Conservation (phyloP, 2,888 invertebrate genomes). For the Cataglyphis livida region DNA sequence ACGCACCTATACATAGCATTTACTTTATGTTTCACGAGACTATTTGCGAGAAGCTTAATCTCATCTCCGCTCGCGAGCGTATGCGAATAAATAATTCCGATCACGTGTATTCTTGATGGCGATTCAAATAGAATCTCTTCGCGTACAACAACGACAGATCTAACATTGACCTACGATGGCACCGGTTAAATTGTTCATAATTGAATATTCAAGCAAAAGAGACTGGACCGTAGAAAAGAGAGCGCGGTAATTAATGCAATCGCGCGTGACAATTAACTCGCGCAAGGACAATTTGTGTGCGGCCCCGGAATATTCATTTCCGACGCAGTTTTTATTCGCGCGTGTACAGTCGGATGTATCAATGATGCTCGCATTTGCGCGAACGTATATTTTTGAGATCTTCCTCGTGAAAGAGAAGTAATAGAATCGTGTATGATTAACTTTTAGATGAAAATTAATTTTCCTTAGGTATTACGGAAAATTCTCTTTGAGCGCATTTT, state of each 20-base stretch:
- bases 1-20: background rate
- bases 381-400: background rate
- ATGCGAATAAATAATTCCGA: constrained; percentile 31
- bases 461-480: background rate
- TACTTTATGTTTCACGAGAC: background rate
- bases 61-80: background rate
- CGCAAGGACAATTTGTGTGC: constrained; percentile 48
- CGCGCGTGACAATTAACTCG: constrained; percentile 32
- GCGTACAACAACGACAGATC: constrained; percentile 19
- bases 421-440: background rate
- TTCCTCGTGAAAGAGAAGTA: background rate
- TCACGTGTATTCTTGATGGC: constrained; percentile 25
- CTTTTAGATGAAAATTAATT: background rate
- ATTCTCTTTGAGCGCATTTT: background rate
- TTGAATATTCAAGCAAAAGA: constrained; percentile 23
- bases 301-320: constrained; percentile 47
- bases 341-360: constrained; percentile 3
- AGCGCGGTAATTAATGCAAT: constrained; percentile 41
- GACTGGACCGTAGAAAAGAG: constrained; percentile 48
- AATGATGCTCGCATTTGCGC: background rate
- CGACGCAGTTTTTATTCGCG: constrained; percentile 10
- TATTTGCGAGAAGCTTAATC: background rate
- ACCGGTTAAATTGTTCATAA: constrained; percentile 46
- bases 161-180: constrained; percentile 44
- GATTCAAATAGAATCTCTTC: constrained; percentile 17